A percentile compares a stretch with the other conserved stretches of the same genome.
Conservation (phyloP, 2,888 invertebrate species). For the Dromius quadrimaculatus region DNA sequence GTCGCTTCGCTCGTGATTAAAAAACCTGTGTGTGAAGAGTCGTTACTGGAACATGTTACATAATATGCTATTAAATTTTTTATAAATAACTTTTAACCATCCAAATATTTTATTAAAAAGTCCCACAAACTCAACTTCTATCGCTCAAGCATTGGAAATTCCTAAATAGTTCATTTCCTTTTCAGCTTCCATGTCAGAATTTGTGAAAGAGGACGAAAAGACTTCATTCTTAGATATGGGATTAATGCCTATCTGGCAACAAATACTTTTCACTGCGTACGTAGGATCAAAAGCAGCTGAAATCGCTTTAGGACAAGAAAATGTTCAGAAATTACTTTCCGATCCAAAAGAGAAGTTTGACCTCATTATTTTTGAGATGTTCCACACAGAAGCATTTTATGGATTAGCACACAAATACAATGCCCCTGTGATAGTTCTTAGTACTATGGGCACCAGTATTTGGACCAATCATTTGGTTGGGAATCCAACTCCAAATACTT, state of each 20-base stretch:
- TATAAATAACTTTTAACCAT: too few species aligned
- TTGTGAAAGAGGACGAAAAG: too few species aligned
- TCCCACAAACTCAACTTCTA: too few species aligned
- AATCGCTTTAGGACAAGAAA: constrained; percentile 53
- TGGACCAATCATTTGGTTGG: constrained; percentile 57
- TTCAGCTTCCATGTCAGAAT: too few species aligned
- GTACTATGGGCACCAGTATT: constrained; percentile 53
- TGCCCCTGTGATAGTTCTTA: constrained; percentile 57
- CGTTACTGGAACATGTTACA: too few species aligned
- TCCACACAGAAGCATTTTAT: constrained; percentile 58
- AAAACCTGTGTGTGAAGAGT: too few species aligned
- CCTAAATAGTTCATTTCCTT: too few species aligned
- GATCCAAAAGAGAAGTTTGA: constrained; percentile 58
- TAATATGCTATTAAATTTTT: too few species aligned
- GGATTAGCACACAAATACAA: constrained; percentile 57
- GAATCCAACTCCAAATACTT: constrained; percentile 57
- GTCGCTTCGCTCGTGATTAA: too few species aligned
- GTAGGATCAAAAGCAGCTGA: constrained; percentile 38
- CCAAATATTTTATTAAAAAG: too few species aligned
- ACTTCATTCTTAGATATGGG: constrained; percentile 2
- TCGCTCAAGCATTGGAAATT: too few species aligned
- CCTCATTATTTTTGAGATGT: constrained; percentile 59
- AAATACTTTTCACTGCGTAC: neutral
- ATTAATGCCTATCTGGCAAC: neutral
- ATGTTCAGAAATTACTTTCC: constrained; percentile 58